Evolutionary conservation across 2,888 invertebrate genomes (phyloP), one percentile per base, ranked within the genome.

Genomic region (Meta bourneti): DNA sequence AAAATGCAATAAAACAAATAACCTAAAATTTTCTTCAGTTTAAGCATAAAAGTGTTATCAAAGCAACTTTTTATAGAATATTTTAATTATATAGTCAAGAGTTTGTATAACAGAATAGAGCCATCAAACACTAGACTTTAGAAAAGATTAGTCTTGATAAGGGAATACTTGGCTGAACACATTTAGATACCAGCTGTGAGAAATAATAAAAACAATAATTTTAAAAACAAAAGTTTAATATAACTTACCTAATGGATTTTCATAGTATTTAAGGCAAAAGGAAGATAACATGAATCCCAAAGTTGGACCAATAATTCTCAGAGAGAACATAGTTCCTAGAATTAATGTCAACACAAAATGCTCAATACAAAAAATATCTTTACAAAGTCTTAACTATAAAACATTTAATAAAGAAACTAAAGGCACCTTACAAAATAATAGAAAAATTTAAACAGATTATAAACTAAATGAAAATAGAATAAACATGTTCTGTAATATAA

Each of bases 231-330:
- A 16, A 70, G 2, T 79, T 7, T n/a, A 77, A 16, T 51, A 61
- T 48, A 51, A 78, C 93, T 90, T 91, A 93, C 93, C 20, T n/a
- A 90, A 90, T 51, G 94, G 94, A 91, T 94, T 92, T 90, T 94
- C 94, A 90, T 94, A 94, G 70, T 87, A 92, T 70, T 93, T 74
- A 1, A 94, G 89, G 71, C 92, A 91, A 79, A 93, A 91, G 9
- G 93, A 93, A 9, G 93, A 92, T 8, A 94, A 54, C 71, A 93
- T 81, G 81, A 93, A 94, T 13, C 94, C 94, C 7, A 94, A 52
- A n/a, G 93, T 82, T n/a, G 93, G 93, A 0, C 94, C 94, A 74
- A 93, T 80, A 20, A 93, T 74, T 72, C 93, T 90, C 9, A 93
- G 48, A 9, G 93, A 92, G 54, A 92, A 93, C 16, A 77, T 92